These are phyloP conservation scores for Threskiornis aethiopicus DNA, from an alignment of 2,797 vertebrate species.

Conservation along the genomic window DNA sequence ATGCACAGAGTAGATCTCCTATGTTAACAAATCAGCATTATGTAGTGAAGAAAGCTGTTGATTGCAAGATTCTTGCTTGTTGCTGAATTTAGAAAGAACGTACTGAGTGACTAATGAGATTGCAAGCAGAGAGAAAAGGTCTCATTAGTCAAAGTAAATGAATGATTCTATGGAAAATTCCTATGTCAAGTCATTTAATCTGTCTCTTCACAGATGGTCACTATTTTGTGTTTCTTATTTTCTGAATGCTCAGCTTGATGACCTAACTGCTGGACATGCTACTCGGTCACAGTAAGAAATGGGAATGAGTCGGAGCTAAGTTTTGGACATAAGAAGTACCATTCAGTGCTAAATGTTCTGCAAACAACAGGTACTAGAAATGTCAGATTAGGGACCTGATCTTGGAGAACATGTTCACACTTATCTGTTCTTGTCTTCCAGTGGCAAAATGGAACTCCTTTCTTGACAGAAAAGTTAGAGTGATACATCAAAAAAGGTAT, in stretches of 20 bases:
- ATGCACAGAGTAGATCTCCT: neutral
- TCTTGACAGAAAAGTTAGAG: neutral
- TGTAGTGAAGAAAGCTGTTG: neutral
- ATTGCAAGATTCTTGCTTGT: neutral
- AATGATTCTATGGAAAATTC: constrained; percentile 38
- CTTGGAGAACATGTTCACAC: neutral
- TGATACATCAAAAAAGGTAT: neutral
- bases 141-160: constrained; percentile 22
- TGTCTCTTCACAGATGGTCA: neutral
- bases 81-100: constrained; percentile 29
- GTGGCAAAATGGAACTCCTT: neutral
- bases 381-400: neutral
- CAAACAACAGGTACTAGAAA: neutral
- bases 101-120: constrained; percentile 30
- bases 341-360: neutral
- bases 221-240: neutral
- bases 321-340: neutral
- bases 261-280: neutral
- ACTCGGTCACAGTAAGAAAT: neutral
- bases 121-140: constrained; percentile 31
- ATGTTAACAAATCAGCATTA: neutral
- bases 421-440: neutral
- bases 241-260: neutral
- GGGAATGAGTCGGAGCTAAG: neutral
- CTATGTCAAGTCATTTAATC: neutral